Base-by-base conservation (phyloP, 2,113 vertebrate genomes). In the Caretta caretta region DNA sequence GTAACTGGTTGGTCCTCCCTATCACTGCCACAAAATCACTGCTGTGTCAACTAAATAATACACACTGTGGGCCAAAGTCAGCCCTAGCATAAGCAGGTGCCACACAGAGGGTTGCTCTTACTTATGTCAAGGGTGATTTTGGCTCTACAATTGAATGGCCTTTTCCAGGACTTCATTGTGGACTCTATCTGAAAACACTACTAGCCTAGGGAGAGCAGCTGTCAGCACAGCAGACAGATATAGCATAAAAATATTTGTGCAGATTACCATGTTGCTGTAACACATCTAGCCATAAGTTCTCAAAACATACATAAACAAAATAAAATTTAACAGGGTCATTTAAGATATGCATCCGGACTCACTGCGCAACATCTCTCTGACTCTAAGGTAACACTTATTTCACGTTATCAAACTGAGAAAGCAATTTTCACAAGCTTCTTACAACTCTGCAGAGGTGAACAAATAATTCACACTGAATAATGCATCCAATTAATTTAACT, bases 241-340 rank as follows among this genome's bases (percentile, higher is more conserved):
- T 4, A 16, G 16, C 49, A 38, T 25, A 90, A 91, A 90, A 75
- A 38, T 87, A 89, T 72, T 72, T 56, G 1, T 84, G 38, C 56
- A 83, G 51, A 86, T 51, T 0, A 1, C 17, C 59, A 78, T 0
- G 1, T 85, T 0, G 0, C 48, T 94, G 91, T 75, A 31, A 65
- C 0, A 5, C 72, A 50, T 87, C 35, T 83, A 59, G 93, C 51
- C 75, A 76, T 49, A 6, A 4, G 4, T 19, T 95, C 80, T 90
- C 10, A 62, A 50, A 72, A 87, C 76, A 38, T 4, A 46, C 25
- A 12, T 12, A 56, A 92, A 89, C 84, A 82, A 87, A 94, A 50
- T 1, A 81, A 10, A 10, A 89, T 85, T 93, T 93, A 51, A 85
- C 76, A 87, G n/a, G 65, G 35, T 72, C 83, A 78, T 10, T 90